Conservation (phyloP, 2,888 invertebrate species). For the Polydrusus pterygomalis region DNA sequence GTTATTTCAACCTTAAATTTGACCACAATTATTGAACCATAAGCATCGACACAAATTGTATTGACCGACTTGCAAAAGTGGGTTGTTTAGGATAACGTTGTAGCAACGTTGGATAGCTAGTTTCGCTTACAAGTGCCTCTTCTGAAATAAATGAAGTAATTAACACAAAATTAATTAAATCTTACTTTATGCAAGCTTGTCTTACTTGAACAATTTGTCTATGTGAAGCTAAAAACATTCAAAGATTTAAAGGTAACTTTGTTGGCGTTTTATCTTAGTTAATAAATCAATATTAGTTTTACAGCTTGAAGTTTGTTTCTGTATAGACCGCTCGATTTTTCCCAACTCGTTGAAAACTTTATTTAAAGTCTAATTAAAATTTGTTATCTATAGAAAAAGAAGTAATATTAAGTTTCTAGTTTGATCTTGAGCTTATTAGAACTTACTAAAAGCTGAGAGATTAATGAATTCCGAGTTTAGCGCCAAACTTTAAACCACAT, state of each 20-base stretch:
- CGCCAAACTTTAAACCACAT: slow-evolving; percentile 49
- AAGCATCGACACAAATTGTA: no score
- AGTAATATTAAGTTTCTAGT: slow-evolving; percentile 37
- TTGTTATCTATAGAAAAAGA: slow-evolving; percentile 35
- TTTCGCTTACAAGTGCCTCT: no score
- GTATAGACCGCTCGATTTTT: slow-evolving; percentile 26
- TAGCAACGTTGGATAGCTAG: no score
- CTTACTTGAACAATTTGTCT: no score
- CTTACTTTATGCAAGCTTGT: no score
- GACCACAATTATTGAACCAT: no score
- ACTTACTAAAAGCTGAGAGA: slow-evolving; percentile 29
- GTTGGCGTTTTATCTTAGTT: not conserved
- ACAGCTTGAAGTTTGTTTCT: not conserved
- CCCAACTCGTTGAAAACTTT: slow-evolving; percentile 31
- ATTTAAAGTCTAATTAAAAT: slow-evolving; percentile 36
- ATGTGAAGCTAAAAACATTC: no score
- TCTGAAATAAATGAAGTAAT: no score
- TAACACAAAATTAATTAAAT: no score
- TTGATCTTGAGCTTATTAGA: slow-evolving; percentile 38
- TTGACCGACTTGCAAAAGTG: no score
- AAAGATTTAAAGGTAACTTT: not conserved
- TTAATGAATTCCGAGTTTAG: slow-evolving; percentile 41
- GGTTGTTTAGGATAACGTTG: no score
- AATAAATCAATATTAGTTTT: slow-evolving; percentile 9
- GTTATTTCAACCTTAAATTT: no score